Base-by-base conservation (phyloP, 2,797 vertebrate genomes). In the Arrhamphus sclerolepis region DNA sequence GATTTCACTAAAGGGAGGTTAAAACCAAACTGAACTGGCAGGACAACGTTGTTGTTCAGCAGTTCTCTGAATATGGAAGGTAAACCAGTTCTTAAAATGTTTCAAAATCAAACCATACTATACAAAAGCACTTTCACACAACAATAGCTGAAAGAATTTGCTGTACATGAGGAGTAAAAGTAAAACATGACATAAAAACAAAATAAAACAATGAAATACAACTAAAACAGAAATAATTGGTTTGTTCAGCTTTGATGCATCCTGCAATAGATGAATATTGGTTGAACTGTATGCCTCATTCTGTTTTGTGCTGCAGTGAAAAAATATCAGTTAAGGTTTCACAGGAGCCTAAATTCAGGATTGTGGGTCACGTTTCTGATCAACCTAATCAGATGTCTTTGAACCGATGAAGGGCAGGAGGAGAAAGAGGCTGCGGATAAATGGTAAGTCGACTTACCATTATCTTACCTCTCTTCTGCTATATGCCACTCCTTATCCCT, bases 311-410 rank as follows among this genome's bases (percentile, higher is more conserved):
- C 3, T 4, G 28, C 28, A 28, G 28, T 16, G n/a, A 17, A 60
- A 26, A 66, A 57, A 59, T 66, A 57, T 43, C 54, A 49, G 38
- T 10, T 9, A 40, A 60, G 51, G 68, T 51, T 56, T 51, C 47
- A 49, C 43, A 49, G 51, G 56, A 59, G 46, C 24, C 62, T 31
- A 1, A 53, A 81, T 68, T 24, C 66, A 72, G 77, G 76, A 81
- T 75, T 75, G 70, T 72, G 68, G 74, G 78, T 78, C 76, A 84
- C 31, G 62, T 60, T 72, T 72, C 40, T 62, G 71, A 79, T 53
- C 56, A 16, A 48, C 66, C 55, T 72, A 66, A 79, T 78, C 67
- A 71, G 52, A 73, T 18, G 61, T 67, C 69, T 62, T 56, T 84
- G 67, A 77, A 58, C 8, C 54, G 28, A 64, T 50, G 40, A 54